Percentiles rank a stretch among this genome's conserved stretches.
phyloP scores from a whole-genome alignment of 2,113 vertebrate species.

The Scolopax mira region DNA sequence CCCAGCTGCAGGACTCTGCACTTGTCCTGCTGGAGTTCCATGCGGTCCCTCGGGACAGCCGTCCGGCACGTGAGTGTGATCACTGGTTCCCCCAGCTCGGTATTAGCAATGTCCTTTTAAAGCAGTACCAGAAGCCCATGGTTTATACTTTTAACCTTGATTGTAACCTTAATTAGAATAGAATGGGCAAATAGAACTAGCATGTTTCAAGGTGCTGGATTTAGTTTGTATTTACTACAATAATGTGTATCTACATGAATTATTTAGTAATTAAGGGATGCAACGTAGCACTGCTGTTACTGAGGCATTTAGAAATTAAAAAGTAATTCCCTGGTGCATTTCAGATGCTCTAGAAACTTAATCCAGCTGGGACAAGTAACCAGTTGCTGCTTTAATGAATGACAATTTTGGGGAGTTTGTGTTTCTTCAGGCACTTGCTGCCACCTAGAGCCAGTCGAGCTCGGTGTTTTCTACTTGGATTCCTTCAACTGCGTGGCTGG shows the following conservation, averaged over 20 bases:
- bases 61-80: background rate
- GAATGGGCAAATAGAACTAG: background rate
- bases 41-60: background rate
- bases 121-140: background rate
- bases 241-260: background rate
- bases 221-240: background rate
- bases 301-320: background rate
- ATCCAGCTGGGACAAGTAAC: background rate
- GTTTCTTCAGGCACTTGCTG: conserved; percentile 30
- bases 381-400: background rate
- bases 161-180: background rate
- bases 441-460: conserved; percentile 60
- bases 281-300: background rate
- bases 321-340: background rate
- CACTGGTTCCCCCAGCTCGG: background rate
- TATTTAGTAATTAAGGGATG: background rate
- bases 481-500: background rate
- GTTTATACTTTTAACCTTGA: background rate
- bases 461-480: fast-evolving
- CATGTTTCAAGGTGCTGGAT: background rate
- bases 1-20: background rate
- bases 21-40: background rate
- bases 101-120: background rate
- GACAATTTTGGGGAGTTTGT: background rate
- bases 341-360: background rate